Evolutionary conservation across 2,888 invertebrate species (phyloP).

Genomic region (Strigamia crassipes): DNA sequence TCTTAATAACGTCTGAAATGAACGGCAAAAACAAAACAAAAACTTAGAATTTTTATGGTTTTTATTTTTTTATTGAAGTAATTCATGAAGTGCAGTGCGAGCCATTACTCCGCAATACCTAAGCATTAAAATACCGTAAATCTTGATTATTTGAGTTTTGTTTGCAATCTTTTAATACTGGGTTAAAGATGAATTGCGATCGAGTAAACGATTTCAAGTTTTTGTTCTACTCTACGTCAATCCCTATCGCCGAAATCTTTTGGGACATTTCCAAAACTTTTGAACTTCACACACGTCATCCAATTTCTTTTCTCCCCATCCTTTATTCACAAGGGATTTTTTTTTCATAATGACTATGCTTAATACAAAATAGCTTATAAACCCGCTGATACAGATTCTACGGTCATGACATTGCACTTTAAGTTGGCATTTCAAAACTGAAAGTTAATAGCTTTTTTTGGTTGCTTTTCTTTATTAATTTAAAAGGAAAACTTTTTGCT

Average conservation of each 20-base stretch:
- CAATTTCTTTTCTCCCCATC: not conserved
- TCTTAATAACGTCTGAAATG: constrained; percentile 60
- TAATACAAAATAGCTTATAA: not conserved
- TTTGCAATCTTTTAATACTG: too few species aligned
- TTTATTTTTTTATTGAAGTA: not conserved
- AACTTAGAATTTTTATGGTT: not conserved
- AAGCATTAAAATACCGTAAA: not conserved
- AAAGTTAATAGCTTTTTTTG: not conserved
- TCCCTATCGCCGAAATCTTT: not conserved
- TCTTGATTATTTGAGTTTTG: not conserved
- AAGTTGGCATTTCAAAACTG: not conserved
- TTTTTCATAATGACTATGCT: not conserved
- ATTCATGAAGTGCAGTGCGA: not conserved
- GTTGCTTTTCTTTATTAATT: not conserved
- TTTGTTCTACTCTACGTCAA: not conserved
- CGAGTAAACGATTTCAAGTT: not conserved
- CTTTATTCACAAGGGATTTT: not conserved
- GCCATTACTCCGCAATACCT: not conserved
- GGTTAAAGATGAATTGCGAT: not conserved
- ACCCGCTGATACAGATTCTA: not conserved
- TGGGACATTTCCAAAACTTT: not conserved
- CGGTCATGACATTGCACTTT: not conserved
- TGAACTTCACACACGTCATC: not conserved
- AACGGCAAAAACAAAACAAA: not conserved
- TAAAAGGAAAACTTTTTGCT: not conserved